A percentile compares a stretch with the other conserved stretches of the same genome.
Evolutionary conservation across 2,113 vertebrate genomes (phyloP).

Genomic region (Sander lucioperca): DNA sequence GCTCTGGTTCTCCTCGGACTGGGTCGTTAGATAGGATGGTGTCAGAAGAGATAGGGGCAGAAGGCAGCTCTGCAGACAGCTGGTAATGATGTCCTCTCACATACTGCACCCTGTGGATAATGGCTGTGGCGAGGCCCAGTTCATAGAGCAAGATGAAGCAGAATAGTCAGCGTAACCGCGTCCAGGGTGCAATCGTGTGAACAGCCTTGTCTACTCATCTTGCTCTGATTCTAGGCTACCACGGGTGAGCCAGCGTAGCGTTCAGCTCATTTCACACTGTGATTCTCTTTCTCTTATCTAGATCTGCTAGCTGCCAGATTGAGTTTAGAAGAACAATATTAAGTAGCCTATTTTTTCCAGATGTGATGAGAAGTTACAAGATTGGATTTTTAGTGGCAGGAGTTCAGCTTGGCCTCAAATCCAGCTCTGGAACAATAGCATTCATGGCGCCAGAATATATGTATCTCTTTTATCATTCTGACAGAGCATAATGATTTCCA

Average conservation of each 20-base stretch:
- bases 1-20: constrained; percentile 49
- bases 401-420: constrained; percentile 40
- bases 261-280: constrained; percentile 78
- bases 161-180: constrained; percentile 54
- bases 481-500: constrained; percentile 6
- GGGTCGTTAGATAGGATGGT: constrained; percentile 61
- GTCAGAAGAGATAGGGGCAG: constrained; percentile 60
- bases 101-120: constrained; percentile 66
- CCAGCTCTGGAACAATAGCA: constrained; percentile 29
- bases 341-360: constrained; percentile 65
- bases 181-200: constrained; percentile 51
- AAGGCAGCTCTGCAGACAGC: constrained; percentile 69
- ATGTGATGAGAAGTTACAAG: constrained; percentile 65
- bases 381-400: constrained; percentile 54
- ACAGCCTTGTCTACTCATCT: constrained; percentile 69
- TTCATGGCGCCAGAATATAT: constrained; percentile 9
- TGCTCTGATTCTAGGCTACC: constrained; percentile 57
- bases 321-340: constrained; percentile 74
- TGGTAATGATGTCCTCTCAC: constrained; percentile 80
- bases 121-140: constrained; percentile 53
- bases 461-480: constrained; percentile 29
- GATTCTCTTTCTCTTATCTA: constrained; percentile 71
- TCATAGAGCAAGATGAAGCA: constrained; percentile 55
- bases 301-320: constrained; percentile 73
- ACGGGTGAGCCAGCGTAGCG: constrained; percentile 60